These are phyloP conservation scores for Nipponia nippon DNA, from an alignment of 2,113 vertebrate species.

Conservation along the genomic window DNA sequence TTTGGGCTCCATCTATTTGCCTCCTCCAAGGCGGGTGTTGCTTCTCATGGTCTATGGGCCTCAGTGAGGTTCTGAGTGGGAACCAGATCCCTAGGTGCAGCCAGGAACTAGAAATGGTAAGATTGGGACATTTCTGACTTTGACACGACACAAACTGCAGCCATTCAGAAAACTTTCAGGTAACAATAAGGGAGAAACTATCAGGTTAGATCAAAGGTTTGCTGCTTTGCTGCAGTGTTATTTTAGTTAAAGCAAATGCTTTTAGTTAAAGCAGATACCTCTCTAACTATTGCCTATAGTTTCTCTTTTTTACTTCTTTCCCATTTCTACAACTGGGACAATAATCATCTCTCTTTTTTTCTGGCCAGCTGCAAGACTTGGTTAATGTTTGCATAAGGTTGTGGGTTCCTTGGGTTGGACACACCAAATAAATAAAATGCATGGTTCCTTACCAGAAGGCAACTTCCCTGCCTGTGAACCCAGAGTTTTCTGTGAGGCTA, in stretches of 20 bases:
- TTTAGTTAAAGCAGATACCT: neutral
- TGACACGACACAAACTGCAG: neutral
- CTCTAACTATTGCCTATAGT: neutral
- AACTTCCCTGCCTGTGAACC: neutral
- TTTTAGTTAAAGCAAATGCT: neutral
- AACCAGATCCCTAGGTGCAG: neutral
- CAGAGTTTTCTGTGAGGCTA: neutral
- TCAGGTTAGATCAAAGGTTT: neutral
- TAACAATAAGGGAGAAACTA: neutral
- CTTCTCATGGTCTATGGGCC: neutral
- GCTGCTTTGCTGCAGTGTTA: neutral
- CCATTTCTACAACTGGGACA: neutral
- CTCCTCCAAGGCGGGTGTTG: neutral
- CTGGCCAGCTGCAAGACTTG: neutral
- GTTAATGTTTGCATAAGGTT: neutral
- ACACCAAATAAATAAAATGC: neutral
- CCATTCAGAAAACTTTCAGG: neutral
- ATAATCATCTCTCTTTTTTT: neutral
- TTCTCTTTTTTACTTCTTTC: neutral
- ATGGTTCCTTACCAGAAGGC: neutral
- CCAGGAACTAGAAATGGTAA: neutral
- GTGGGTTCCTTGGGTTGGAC: neutral
- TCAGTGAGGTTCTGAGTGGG: neutral
- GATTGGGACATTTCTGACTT: neutral
- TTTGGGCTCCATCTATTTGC: neutral